Evolutionary conservation across 2,113 vertebrate species (phyloP).

Genomic region (Trinectes maculatus): DNA sequence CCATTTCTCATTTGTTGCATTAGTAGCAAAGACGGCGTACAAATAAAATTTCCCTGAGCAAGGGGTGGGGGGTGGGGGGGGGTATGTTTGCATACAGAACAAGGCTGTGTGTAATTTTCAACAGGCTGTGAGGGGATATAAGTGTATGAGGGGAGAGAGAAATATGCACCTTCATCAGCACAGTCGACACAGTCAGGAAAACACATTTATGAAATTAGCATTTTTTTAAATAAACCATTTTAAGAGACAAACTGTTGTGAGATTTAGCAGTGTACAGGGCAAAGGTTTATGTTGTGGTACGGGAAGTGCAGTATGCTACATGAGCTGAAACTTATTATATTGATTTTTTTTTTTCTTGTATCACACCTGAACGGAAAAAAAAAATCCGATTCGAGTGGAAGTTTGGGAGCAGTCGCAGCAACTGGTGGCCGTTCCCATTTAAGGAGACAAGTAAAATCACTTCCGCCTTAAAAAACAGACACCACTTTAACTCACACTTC

Average conservation of each 20-base stretch:
- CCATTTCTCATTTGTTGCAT: slow-evolving; percentile 82
- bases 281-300: slow-evolving; percentile 2
- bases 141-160: background rate
- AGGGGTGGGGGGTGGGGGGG: no score
- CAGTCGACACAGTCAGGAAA: slow-evolving; percentile 25
- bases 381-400: background rate
- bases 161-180: slow-evolving; percentile 39
- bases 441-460: slow-evolving; percentile 29
- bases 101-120: slow-evolving; percentile 62
- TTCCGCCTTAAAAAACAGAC: slow-evolving; percentile 31
- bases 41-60: slow-evolving; percentile 70
- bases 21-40: slow-evolving; percentile 65
- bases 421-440: slow-evolving; percentile 15
- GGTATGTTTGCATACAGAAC: slow-evolving; percentile 73
- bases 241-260: slow-evolving; percentile 27
- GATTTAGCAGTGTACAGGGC: background rate
- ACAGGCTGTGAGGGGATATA: slow-evolving; percentile 37
- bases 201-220: slow-evolving; percentile 51
- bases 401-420: background rate
- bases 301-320: background rate
- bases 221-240: slow-evolving; percentile 38
- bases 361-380: slow-evolving; percentile 20
- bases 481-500: slow-evolving; percentile 40
- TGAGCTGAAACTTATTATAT: slow-evolving; percentile 2
- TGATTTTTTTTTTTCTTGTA: background rate